Evolutionary conservation across 2,113 vertebrate genomes (phyloP), one percentile per base, ranked within the genome.

Genomic region (Tringa solitaria): DNA sequence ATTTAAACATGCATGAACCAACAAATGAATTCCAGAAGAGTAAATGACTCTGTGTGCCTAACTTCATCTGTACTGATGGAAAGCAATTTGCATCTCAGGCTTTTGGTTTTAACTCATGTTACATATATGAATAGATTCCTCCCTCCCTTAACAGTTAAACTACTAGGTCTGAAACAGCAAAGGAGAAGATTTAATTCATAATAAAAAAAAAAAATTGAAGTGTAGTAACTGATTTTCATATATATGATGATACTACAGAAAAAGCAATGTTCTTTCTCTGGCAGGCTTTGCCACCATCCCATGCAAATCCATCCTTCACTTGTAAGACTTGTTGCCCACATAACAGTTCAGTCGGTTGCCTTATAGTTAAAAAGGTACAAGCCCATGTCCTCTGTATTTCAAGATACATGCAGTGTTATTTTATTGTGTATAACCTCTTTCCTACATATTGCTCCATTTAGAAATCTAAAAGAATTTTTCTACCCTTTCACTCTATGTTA

Each of bases 381-480:
- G 15, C 5, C 11, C 11, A 6, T 9, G 6, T 22, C 14, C 9
- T 30, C n/a, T 61, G 23, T 61, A 6, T 54, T 81, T 75, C n/a
- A 50, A 78, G 46, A 33, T 3, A 70, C 0, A 0, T 21, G 10
- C 27, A 61, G 11, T n/a, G 8, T 14, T 80, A 39, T 21, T 83
- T 90, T 51, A 70, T 28, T 43, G 5, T 33, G 12, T 30, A 48
- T 1, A 68, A 23, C 39, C 13, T 27, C n/a, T 27, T 94, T 68
- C 28, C 14, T 8, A 88, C 64, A 54, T 39, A 84, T 2, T 60
- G 18, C 6, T 75, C 10, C 14, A 69, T 65, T 65, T 39, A 60
- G 12, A 84, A 50, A 54, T 15, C 5, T 19, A 27, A 41, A 53
- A 26, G 9, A 37, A n/a, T 8, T 41, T 78, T 77, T 68, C n/a